These are phyloP conservation scores for Enhydra lutris DNA, from an alignment of 2,113 vertebrate genomes.

Conservation along the genomic window DNA sequence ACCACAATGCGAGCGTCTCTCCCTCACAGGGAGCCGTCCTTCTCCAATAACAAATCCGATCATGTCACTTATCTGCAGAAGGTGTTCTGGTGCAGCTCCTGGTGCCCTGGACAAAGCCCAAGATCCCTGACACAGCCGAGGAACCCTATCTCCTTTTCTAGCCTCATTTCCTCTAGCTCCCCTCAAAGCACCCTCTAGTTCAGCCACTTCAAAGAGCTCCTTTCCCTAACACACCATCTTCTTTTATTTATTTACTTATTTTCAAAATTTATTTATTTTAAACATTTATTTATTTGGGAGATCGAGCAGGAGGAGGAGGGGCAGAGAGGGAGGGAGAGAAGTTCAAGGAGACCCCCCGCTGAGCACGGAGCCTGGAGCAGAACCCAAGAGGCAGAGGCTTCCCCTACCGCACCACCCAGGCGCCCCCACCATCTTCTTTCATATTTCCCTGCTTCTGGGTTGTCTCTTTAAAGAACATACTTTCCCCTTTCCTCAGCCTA, in stretches of 20 bases:
- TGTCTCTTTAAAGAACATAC: not conserved
- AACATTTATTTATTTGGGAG: not conserved
- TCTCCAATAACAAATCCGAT: conserved; percentile 26
- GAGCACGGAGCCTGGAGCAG: not conserved
- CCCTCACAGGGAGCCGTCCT: not conserved
- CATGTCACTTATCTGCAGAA: not conserved
- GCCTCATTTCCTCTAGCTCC: not conserved
- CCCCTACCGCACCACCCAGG: not conserved
- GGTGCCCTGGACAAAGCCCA: not conserved
- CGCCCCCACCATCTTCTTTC: not conserved
- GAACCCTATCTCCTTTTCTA: not conserved
- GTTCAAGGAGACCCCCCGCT: not conserved
- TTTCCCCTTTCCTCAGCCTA: not conserved
- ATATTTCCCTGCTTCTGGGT: not conserved
- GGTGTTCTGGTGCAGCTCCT: not conserved
- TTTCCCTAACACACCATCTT: not conserved
- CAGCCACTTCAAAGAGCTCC: not conserved
- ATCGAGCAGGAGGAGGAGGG: not conserved
- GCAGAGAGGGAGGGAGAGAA: not conserved
- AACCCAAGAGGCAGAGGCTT: not conserved
- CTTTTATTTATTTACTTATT: not conserved
- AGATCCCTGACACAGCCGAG: not conserved
- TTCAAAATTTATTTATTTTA: not conserved
- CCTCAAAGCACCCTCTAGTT: not conserved
- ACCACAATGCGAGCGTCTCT: not conserved